phyloP scores from a whole-genome alignment of 2,888 invertebrate species.

The Silvanus unidentatus region DNA sequence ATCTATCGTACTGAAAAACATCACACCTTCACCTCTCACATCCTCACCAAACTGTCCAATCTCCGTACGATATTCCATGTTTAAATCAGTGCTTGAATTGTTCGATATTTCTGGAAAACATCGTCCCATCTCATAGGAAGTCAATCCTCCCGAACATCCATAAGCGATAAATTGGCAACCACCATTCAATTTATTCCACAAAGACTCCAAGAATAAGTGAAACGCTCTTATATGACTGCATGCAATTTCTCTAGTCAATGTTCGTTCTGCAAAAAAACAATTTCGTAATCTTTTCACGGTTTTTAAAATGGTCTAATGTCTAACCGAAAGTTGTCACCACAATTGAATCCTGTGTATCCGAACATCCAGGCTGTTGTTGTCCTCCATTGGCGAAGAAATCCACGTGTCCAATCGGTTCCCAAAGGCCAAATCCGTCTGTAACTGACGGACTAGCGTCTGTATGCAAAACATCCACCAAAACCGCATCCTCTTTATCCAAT shows the following conservation, averaged over 20 bases:
- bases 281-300: too few species aligned
- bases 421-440: conserved; percentile 56
- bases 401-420: conserved; percentile 55
- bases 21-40: conserved; percentile 47
- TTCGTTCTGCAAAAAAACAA: conserved; percentile 25
- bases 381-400: conserved; percentile 60
- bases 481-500: conserved; percentile 57
- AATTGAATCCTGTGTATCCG: conserved; percentile 52
- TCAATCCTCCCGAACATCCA: conserved; percentile 50
- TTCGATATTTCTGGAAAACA: conserved; percentile 49
- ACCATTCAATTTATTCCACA: conserved; percentile 38
- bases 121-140: conserved; percentile 48
- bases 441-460: conserved; percentile 57
- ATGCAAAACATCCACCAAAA: conserved; percentile 63
- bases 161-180: conserved; percentile 51
- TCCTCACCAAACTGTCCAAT: conserved; percentile 43
- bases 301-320: neutral
- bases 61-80: conserved; percentile 31
- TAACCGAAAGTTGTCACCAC: conserved; percentile 52
- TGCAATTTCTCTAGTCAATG: conserved; percentile 44
- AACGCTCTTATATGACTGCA: conserved; percentile 56
- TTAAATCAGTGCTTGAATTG: conserved; percentile 32
- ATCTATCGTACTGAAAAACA: conserved; percentile 51
- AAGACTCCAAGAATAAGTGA: conserved; percentile 50
- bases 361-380: conserved; percentile 55